A percentile compares a stretch with the other conserved stretches of the same genome.
These are phyloP conservation scores for Oscheius onirici DNA, from an alignment of 2,888 invertebrate species.

Conservation along the genomic window DNA sequence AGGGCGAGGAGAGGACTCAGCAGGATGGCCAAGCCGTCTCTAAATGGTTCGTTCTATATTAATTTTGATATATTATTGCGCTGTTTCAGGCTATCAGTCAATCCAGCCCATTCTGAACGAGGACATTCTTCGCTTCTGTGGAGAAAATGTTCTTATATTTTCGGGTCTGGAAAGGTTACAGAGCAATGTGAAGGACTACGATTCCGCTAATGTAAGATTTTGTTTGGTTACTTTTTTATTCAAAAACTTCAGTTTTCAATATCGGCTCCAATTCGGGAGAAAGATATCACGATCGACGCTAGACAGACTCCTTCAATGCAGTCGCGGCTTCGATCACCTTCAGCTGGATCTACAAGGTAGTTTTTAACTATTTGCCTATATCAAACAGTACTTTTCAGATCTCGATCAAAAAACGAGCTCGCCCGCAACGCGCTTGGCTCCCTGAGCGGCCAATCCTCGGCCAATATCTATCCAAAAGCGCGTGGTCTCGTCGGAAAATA, in stretches of 20 bases:
- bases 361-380: neutral
- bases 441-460: conserved; percentile 24
- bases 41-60: conserved; percentile 36
- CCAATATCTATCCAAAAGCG: conserved; percentile 44
- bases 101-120: conserved; percentile 52
- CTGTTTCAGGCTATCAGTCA: neutral
- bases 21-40: conserved; percentile 37
- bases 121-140: conserved; percentile 64
- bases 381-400: conserved; percentile 33
- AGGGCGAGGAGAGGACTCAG: conserved; percentile 43
- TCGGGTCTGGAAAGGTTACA: conserved; percentile 49
- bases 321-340: conserved; percentile 29
- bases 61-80: neutral
- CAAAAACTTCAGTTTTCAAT: neutral
- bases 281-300: conserved; percentile 23
- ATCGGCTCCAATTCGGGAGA: neutral
- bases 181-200: conserved; percentile 41
- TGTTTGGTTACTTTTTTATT: neutral
- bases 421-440: conserved; percentile 68
- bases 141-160: conserved; percentile 66
- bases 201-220: conserved; percentile 30
- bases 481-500: conserved; percentile 46
- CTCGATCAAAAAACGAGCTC: conserved; percentile 69
- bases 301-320: conserved; percentile 24
- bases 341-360: conserved; percentile 3